phyloP scores from a whole-genome alignment of 1,140 invertebrate species.

The Tetramorium alpestre region DNA sequence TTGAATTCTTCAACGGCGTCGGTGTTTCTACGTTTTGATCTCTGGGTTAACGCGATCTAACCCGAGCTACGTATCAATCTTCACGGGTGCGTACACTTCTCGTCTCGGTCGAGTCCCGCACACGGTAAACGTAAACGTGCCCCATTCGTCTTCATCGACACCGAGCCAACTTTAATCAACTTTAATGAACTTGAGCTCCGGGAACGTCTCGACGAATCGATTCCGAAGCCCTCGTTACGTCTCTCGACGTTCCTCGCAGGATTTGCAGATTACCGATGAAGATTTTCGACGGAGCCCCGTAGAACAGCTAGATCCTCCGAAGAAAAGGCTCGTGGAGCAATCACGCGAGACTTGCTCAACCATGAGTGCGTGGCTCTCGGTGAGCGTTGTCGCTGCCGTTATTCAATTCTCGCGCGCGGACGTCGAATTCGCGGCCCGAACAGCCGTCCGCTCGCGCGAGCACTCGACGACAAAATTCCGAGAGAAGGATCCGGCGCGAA shows the following conservation, averaged over 20 bases:
- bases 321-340: background rate
- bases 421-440: background rate
- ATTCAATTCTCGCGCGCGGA: constrained; percentile 1
- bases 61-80: background rate
- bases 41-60: constrained; percentile 1
- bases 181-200: constrained; percentile 29
- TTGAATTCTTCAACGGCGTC: background rate
- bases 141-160: constrained; percentile 26
- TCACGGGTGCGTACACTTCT: background rate
- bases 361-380: background rate
- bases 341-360: background rate
- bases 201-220: constrained; percentile 10
- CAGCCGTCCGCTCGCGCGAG: constrained; percentile 45
- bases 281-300: background rate
- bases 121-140: constrained; percentile 19
- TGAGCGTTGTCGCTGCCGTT: background rate
- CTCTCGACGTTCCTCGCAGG: background rate
- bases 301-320: background rate
- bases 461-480: constrained; percentile 43
- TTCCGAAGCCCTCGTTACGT: constrained; percentile 15
- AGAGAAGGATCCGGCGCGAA: constrained; percentile 57
- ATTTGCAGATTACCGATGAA: background rate
- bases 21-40: background rate
- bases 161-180: constrained; percentile 32
- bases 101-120: background rate